These are phyloP conservation scores for Petrocephalus zakoni DNA, from an alignment of 2,113 vertebrate genomes.

Conservation along the genomic window DNA sequence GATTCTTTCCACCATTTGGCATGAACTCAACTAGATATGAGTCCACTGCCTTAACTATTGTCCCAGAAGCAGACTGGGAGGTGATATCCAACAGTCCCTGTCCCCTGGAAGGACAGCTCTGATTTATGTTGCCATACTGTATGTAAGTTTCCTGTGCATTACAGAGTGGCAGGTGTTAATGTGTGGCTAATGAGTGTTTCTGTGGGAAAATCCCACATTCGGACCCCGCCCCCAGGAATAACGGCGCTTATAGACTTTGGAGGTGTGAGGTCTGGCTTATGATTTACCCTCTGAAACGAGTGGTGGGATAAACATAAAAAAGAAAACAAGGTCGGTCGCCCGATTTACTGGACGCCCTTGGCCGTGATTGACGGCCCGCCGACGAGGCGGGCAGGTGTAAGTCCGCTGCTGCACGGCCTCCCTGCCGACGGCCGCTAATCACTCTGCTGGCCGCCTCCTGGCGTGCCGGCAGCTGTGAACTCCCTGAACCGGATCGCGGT, in stretches of 20 bases:
- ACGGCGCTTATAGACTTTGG: neutral
- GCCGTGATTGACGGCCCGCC: conserved; percentile 40
- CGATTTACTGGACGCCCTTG: conserved; percentile 33
- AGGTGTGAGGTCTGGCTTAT: neutral
- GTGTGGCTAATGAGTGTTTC: conserved; percentile 6
- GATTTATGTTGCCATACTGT: neutral
- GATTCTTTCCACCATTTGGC: neutral
- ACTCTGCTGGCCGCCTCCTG: neutral
- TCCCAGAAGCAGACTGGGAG: neutral
- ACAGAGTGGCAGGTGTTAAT: neutral
- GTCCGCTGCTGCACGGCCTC: neutral
- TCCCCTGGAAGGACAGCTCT: neutral
- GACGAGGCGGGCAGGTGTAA: conserved; percentile 24
- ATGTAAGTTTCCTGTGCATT: neutral
- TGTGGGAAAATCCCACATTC: neutral
- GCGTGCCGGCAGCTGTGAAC: neutral
- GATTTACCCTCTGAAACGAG: neutral
- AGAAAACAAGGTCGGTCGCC: neutral
- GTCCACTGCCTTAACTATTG: neutral
- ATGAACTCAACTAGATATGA: neutral
- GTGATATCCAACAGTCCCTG: neutral
- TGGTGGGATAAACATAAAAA: neutral
- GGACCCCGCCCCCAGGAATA: neutral
- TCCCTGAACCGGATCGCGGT: neutral
- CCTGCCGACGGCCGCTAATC: neutral